Evolutionary conservation across 2,888 invertebrate genomes (phyloP), one percentile per base, ranked within the genome.

Genomic region (Oasisia sp.): DNA sequence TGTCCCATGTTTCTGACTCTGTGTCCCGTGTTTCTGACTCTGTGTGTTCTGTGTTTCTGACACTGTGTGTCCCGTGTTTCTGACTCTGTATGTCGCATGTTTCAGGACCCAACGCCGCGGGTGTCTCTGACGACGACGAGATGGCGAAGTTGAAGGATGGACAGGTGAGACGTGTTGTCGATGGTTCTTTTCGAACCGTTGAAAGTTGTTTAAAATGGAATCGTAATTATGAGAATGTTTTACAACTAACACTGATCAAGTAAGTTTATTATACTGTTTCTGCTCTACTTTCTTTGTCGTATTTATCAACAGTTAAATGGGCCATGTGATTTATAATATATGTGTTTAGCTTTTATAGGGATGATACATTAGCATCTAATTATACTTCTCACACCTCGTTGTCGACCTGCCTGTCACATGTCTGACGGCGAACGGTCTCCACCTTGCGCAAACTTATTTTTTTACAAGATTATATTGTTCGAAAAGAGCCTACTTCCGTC

Each of bases 121-220:
- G 74, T 27, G 74, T 74, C 74, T 74, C 74, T 74, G 74, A 74
- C 74, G 74, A 74, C 27, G 74, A 74, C 74, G 74, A 74, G 74
- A 74, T 74, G 74, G 74, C 74, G 74, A 74, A 74, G 74, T 74
- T 74, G n/a, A 74, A 74, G 74, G 74, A 74, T n/a, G 74, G 74
- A 74, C 74, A 74, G 74, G 74, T 74, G 7, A 74, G 19, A 74
- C 27, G 74, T 14, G 50, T 14, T 50, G 0, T 50, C 9, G 14
- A 9, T 14, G 14, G 9, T 50, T 50, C 12, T 7, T 50, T 50
- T 50, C 9, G 50, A 14, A 50, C 9, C 50, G 5, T 50, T 11
- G 14, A 50, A 50, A 50, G 50, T 50, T 12, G 50, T 50, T 50
- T 50, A 9, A 50, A 50, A 50, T 50, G 14, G 5, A 50, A 9